phyloP scores from a whole-genome alignment of 2,888 invertebrate species.

The Cenopis cana region DNA sequence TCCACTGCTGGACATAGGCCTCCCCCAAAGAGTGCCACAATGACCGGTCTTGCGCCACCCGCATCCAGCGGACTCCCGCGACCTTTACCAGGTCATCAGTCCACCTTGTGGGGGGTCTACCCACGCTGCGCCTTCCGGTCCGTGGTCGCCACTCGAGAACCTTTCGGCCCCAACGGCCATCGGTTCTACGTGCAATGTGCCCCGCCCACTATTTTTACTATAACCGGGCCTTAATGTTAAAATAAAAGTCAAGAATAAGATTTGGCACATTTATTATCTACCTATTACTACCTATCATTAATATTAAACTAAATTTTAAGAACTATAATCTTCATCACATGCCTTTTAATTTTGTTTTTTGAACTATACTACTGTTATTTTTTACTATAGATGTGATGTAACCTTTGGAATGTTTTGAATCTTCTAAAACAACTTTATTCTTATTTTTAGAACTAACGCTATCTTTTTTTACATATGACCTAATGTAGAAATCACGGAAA shows the following conservation, averaged over 20 bases:
- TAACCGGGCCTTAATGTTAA: neutral
- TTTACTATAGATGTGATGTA: conserved; percentile 4
- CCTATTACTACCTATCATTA: neutral
- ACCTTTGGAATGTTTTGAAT: neutral
- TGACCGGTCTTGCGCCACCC: too few species aligned
- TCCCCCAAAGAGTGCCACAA: too few species aligned
- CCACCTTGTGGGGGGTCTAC: too few species aligned
- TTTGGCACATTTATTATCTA: neutral
- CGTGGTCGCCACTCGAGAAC: too few species aligned
- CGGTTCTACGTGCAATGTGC: too few species aligned
- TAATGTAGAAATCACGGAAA: conserved; percentile 27
- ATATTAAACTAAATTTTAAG: conserved; percentile 1
- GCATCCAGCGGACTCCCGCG: too few species aligned
- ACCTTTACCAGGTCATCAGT: too few species aligned
- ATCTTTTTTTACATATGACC: conserved; percentile 14
- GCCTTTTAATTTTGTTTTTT: conserved; percentile 14
- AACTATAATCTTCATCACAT: neutral
- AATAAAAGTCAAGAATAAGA: neutral
- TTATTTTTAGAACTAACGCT: neutral
- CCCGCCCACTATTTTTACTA: too few species aligned
- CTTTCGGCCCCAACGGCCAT: too few species aligned
- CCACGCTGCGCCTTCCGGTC: too few species aligned
- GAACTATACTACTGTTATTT: neutral
- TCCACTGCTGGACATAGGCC: too few species aligned
- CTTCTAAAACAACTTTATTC: neutral